Evolutionary conservation across 2,888 invertebrate species (phyloP), one percentile per base, ranked within the genome.

Genomic region (Thereva nobilitata): DNA sequence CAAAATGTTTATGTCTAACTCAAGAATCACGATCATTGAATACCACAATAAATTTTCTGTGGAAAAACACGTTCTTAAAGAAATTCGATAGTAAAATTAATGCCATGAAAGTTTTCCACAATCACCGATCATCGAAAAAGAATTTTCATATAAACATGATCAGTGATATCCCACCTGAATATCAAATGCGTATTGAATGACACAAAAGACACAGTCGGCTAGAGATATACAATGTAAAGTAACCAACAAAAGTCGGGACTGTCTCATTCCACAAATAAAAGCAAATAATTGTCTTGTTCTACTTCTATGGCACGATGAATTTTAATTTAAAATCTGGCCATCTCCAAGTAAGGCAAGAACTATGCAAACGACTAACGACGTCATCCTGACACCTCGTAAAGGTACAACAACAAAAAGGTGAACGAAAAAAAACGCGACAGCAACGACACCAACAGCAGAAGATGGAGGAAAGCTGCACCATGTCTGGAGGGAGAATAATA

Each of bases 151-250:
- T 35, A n/a, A 5, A 23, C 35, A 44, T 8, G n/a, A 10, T 53
- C 37, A n/a, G 8, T 10, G 5, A 8, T 53, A 23, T 38, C 56
- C 56, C 44, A 23, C 59, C 37, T 59, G 59, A n/a, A 38, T 1
- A 59, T 59, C 47, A 47, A 47, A 59, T 59, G 49, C 59, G 38
- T 35, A 59, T 49, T 40, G 49, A 7, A 47, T 59, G 59, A 59
- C 45, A 37, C 23, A 49, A 12, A 23, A 23, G 23, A 23, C 23
- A 23, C 23, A 23, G 9, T 49, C 49, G 49, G n/a, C 12, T 47
- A 47, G 37, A n/a, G 37, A n/a, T 47, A 49, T 35, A 38, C 40
- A 45, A 59, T 37, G 40, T 12, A 52, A 52, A 52, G 37, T 44
- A 56, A 12, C 40, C 10, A 34, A 23, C 42, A 23, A 44, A 23